Evolutionary conservation across 2,113 vertebrate species (phyloP).

Genomic region (Hippopotamus amphibius): DNA sequence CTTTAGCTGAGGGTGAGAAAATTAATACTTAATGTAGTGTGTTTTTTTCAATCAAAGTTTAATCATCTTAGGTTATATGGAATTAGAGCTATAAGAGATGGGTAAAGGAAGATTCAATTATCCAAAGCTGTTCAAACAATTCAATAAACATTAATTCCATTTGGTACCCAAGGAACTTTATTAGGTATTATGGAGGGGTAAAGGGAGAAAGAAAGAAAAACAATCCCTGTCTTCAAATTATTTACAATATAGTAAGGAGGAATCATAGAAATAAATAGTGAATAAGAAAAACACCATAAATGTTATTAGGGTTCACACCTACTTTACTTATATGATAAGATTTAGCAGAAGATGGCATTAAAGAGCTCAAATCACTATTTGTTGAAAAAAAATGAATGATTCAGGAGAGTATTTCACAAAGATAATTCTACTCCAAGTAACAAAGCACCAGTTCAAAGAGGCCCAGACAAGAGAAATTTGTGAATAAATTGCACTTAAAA

Average conservation of each 20-base stretch:
- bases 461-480: not conserved
- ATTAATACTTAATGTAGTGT: constrained; percentile 51
- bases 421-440: not conserved
- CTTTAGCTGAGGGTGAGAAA: constrained; percentile 36
- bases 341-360: not conserved
- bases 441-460: not conserved
- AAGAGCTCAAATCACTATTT: not conserved
- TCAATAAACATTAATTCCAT: constrained; percentile 49
- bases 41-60: constrained; percentile 60
- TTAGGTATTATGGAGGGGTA: not conserved
- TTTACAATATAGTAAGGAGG: not conserved
- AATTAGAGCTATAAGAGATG: constrained; percentile 52
- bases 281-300: constrained; percentile 32
- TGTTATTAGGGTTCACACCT: not conserved
- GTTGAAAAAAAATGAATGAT: not conserved
- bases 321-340: not conserved
- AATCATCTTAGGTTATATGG: constrained; percentile 34
- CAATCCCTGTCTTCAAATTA: not conserved
- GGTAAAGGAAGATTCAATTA: constrained; percentile 56
- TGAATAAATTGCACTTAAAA: not conserved
- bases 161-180: constrained; percentile 30
- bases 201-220: not conserved
- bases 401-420: not conserved
- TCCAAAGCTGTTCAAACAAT: constrained; percentile 53
- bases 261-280: not conserved